Conservation (phyloP, 2,113 vertebrate species). For the Takifugu bimaculatus region DNA sequence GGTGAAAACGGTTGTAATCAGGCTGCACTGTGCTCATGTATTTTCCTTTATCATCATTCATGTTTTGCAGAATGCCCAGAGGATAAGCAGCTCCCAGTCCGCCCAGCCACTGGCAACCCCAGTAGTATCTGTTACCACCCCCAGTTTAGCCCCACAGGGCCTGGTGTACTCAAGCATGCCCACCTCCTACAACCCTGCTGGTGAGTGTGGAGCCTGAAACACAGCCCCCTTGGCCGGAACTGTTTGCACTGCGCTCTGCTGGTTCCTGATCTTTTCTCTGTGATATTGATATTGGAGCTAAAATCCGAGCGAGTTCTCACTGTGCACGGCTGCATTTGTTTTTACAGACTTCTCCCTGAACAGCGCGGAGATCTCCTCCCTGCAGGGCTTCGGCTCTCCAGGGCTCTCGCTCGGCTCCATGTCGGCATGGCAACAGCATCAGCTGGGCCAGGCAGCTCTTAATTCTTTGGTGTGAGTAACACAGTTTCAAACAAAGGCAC, state of each 20-base stretch:
- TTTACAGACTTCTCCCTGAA: conserved; percentile 91
- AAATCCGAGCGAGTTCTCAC: conserved; percentile 45
- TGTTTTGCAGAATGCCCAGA: conserved; percentile 85
- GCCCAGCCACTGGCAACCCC: conserved; percentile 90
- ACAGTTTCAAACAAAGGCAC: conserved; percentile 60
- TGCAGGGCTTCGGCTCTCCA: conserved; percentile 94
- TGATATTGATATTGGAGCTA: conserved; percentile 18
- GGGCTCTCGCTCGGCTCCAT: conserved; percentile 93
- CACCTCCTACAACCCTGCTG: conserved; percentile 92
- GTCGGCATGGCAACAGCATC: conserved; percentile 98
- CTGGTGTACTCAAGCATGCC: conserved; percentile 94
- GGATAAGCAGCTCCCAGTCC: conserved; percentile 92
- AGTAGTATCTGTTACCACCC: conserved; percentile 95
- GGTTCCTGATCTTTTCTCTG: conserved; percentile 34
- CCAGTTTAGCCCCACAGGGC: conserved; percentile 91
- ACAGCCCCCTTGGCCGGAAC: conserved; percentile 16
- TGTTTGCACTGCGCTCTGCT: conserved; percentile 21
- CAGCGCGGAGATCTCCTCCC: conserved; percentile 90
- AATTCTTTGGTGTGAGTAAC: conserved; percentile 96
- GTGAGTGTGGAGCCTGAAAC: conserved; percentile 71
- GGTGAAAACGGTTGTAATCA: too few species aligned
- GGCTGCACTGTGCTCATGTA: neutral
- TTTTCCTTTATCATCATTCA: conserved; percentile 17
- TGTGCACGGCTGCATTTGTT: conserved; percentile 55
- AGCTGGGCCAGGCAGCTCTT: conserved; percentile 90